Conservation (phyloP, 2,797 vertebrate species). For the Jordanella pulchra region DNA sequence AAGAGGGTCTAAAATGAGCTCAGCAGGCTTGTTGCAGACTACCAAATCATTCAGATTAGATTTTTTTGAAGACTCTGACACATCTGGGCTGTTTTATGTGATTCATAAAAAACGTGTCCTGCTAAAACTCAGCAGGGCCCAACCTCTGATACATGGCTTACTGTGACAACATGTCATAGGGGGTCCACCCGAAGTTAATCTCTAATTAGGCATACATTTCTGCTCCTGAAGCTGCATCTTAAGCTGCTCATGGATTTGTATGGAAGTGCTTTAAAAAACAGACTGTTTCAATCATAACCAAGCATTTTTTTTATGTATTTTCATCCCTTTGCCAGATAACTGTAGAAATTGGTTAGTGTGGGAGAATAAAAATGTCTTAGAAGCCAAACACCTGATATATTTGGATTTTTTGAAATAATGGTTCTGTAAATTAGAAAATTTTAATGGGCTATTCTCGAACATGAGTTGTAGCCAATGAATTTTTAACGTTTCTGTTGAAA, state of each 20-base stretch:
- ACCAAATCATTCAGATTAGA: conserved; percentile 75
- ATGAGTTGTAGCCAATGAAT: too few relatives aligned
- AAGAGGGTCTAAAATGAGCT: too few relatives aligned
- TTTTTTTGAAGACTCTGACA: conserved; percentile 75
- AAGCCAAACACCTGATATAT: neutral
- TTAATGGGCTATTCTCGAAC: too few relatives aligned
- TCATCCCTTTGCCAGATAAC: conserved; percentile 8
- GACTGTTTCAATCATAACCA: conserved; percentile 48
- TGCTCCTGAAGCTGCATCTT: conserved; percentile 56
- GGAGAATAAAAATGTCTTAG: neutral
- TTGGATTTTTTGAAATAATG: neutral
- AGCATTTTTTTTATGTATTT: conserved; percentile 5
- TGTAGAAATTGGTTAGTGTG: conserved; percentile 1
- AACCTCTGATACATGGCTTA: conserved; percentile 80
- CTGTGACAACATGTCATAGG: conserved; percentile 76
- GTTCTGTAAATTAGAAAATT: neutral
- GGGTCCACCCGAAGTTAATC: conserved; percentile 79
- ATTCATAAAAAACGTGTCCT: conserved; percentile 67
- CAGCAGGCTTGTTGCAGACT: conserved; percentile 64
- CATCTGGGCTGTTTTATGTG: conserved; percentile 61
- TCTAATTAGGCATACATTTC: conserved; percentile 76
- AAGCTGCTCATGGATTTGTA: conserved; percentile 64
- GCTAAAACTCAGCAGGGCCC: conserved; percentile 71
- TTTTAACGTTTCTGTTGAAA: too few relatives aligned
- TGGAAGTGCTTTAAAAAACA: conserved; percentile 46